Evolutionary conservation across 2,113 vertebrate species (phyloP).

Genomic region (Catharus fuscescens): DNA sequence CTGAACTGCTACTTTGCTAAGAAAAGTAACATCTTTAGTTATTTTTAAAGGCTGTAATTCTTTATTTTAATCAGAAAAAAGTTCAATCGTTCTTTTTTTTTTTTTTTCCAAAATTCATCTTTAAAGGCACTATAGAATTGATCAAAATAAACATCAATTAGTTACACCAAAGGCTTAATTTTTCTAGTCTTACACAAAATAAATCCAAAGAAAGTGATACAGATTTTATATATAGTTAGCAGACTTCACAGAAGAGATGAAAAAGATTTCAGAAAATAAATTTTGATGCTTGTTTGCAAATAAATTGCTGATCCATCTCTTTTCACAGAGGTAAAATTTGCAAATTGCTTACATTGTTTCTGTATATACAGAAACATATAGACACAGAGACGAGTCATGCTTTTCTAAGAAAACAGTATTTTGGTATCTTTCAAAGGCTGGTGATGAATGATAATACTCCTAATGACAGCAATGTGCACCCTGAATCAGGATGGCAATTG

Average conservation of each 20-base stretch:
- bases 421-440: background rate
- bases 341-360: background rate
- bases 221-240: background rate
- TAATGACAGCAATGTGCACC: background rate
- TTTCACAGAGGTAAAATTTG: background rate
- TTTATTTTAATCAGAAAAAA: background rate
- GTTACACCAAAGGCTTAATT: background rate
- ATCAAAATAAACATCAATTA: background rate
- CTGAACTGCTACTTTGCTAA: background rate
- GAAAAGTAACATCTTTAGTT: background rate
- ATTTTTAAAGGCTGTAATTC: background rate
- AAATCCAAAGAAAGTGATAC: background rate
- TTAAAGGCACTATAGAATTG: background rate
- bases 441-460: background rate
- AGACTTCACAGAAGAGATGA: background rate
- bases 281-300: background rate
- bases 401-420: background rate
- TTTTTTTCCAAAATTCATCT: background rate
- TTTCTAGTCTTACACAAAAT: background rate
- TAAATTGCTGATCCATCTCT: background rate
- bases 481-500: background rate
- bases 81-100: background rate
- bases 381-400: background rate
- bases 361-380: background rate
- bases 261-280: background rate